These are phyloP conservation scores for Holacanthus passer DNA, from an alignment of 2,113 vertebrate species.

Conservation along the genomic window DNA sequence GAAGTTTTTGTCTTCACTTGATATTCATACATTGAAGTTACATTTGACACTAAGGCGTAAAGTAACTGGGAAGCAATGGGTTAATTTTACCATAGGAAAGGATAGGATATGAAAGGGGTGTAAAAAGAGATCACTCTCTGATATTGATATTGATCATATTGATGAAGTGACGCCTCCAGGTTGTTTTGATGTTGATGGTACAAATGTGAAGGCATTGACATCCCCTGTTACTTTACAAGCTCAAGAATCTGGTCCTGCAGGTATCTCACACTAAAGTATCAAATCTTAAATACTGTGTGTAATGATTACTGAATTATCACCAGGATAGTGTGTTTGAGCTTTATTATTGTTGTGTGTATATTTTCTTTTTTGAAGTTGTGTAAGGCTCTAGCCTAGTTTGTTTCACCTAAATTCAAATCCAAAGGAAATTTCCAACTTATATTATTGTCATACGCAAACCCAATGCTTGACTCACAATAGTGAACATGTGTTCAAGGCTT, in stretches of 20 bases:
- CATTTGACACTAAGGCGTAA: neutral
- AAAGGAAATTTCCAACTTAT: no score
- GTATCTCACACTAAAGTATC: neutral
- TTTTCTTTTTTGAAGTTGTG: neutral
- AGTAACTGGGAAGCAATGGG: neutral
- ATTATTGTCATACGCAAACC: no score
- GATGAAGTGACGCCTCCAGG: neutral
- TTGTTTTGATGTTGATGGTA: neutral
- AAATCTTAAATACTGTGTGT: neutral
- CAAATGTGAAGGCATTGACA: neutral
- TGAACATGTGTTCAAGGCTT: neutral
- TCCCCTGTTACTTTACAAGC: neutral
- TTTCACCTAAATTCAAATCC: neutral
- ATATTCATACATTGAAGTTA: neutral
- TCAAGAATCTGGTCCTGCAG: conserved; percentile 13
- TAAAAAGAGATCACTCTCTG: neutral
- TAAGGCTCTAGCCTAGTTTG: neutral
- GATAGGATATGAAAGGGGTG: neutral
- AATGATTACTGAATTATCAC: neutral
- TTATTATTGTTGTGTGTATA: neutral
- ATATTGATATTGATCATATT: no score
- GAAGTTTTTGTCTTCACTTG: neutral
- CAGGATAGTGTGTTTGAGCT: neutral
- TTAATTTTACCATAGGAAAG: neutral
- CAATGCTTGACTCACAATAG: no score